Base-by-base conservation (phyloP, 2,888 invertebrate species). In the Metopia argyrocephala region DNA sequence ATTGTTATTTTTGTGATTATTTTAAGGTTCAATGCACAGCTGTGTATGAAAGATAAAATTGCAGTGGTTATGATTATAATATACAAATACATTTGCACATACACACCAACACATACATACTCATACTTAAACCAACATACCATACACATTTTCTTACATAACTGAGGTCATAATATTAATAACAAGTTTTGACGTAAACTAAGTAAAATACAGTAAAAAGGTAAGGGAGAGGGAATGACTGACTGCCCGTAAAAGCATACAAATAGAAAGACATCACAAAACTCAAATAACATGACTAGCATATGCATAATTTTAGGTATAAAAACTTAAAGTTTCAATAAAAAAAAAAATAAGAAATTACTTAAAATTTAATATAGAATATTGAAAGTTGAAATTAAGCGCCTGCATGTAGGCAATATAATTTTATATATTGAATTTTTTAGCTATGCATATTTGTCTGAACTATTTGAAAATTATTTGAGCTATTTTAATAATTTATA, bases 1-100 rank as follows among this genome's bases (percentile, higher is more conserved):
- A 88, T 87, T 84, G 88, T 88, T 86, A 87, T 88, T 86, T 85
- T 86, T 85, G 84, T 84, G 86, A 87, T 88, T 87, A 88, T 86
- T 88, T 87, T 85, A 87, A 86, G 86, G 86, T 86, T 88, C 87
- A 85, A 82, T 88, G 87, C 86, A 85, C 86, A 81, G 81, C 81
- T 81, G 81, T 74, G 81, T 70, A 66, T 74, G 74, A 70, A 87
- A 81, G 81, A 81, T 81, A 81, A 78, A 76, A 81, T 76, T 76
- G 66, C 70, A 71, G 66, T 79, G 76, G 76, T 71, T 79, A 73
- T 76, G 68, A 80, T 76, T 76, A 69, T 73, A 76, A 76, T 64
- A 73, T 57, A 73, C 48, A 62, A 12, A 31, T 18, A 52, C 50
- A 48, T 48, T 48, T 25, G 5, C 12, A 48, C 54, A 56, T 23